Evolutionary conservation across 92 coral and sea anemone species (phyloP).

Genomic region (Epizoanthus scotinus): DNA sequence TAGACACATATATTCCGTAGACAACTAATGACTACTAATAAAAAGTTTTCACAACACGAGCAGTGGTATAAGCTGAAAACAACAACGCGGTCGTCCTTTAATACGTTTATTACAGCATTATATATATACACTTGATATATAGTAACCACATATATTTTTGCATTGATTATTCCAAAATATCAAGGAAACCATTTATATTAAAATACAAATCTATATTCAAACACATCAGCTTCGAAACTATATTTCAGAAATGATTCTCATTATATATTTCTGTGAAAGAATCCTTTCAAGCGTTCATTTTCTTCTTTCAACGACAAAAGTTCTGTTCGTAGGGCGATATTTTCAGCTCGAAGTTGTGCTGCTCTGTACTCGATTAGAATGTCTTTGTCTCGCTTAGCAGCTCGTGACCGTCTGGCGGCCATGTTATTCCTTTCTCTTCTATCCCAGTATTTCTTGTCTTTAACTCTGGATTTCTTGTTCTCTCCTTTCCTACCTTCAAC

Average conservation of each 20-base stretch:
- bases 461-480: not conserved
- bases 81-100: too few relatives aligned
- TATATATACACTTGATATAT: too few relatives aligned
- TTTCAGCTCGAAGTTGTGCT: slow-evolving; percentile 9
- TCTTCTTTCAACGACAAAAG: slow-evolving; percentile 14
- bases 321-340: slow-evolving; percentile 11
- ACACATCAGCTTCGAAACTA: too few relatives aligned
- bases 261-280: not conserved
- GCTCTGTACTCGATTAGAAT: not conserved
- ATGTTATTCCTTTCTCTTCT: slow-evolving; percentile 18
- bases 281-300: slow-evolving; percentile 31
- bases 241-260: not conserved
- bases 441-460: slow-evolving; percentile 25
- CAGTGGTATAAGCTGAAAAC: too few relatives aligned
- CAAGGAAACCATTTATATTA: too few relatives aligned
- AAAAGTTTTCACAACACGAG: too few relatives aligned
- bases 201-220: too few relatives aligned
- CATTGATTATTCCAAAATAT: too few relatives aligned
- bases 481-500: not conserved
- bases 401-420: slow-evolving; percentile 28
- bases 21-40: too few relatives aligned
- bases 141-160: too few relatives aligned
- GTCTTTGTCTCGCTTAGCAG: slow-evolving; percentile 29
- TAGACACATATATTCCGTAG: too few relatives aligned
- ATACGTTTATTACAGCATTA: too few relatives aligned